Conservation (phyloP, 2,797 vertebrate genomes). For the Paramormyrops hopkinsi region DNA sequence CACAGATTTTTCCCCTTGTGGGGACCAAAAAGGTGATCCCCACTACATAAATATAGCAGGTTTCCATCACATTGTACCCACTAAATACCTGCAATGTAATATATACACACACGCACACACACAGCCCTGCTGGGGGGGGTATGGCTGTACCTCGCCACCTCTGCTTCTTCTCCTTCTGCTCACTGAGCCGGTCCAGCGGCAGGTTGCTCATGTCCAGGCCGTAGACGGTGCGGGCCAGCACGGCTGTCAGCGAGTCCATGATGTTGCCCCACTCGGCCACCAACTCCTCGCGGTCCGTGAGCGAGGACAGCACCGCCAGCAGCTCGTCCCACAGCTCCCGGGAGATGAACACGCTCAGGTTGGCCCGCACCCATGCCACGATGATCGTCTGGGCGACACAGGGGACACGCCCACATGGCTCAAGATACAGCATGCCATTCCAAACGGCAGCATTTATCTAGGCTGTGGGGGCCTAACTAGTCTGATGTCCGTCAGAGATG, state of each 20-base stretch:
- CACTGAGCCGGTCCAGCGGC: constrained; percentile 93
- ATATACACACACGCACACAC: background rate
- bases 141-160: constrained; percentile 76
- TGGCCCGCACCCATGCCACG: constrained; percentile 95
- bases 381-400: constrained; percentile 78
- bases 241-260: constrained; percentile 92
- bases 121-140: background rate
- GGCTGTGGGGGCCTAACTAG: background rate
- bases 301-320: constrained; percentile 82
- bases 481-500: background rate
- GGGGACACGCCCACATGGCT: background rate
- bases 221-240: constrained; percentile 87
- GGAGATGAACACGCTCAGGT: constrained; percentile 87
- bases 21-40: background rate
- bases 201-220: constrained; percentile 89
- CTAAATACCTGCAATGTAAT: background rate
- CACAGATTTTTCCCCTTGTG: background rate
- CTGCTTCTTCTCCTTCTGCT: constrained; percentile 97
- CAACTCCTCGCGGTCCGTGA: constrained; percentile 94
- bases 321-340: constrained; percentile 97
- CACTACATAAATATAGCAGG: background rate
- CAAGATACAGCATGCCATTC: background rate
- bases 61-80: background rate
- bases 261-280: constrained; percentile 92
- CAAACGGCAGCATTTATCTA: background rate